Conservation (phyloP, 2,113 vertebrate genomes). For the Romanogobio albipinnatus region DNA sequence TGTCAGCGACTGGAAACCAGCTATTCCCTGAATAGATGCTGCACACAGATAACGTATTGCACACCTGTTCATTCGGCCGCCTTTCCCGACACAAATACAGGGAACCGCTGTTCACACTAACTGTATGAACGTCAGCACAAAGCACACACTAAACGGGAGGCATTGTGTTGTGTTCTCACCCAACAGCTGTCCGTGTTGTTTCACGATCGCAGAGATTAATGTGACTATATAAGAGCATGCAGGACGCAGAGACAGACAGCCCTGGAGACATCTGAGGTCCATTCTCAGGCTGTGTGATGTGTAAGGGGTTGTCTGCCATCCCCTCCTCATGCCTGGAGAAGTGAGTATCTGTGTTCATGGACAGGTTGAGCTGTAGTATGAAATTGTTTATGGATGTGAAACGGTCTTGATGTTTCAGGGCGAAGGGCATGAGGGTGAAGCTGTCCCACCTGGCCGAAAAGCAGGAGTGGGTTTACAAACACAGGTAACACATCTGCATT, state of each 20-base stretch:
- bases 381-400: conserved; percentile 13
- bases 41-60: not conserved
- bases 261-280: not conserved
- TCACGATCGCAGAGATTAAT: conserved; percentile 48
- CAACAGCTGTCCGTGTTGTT: conserved; percentile 37
- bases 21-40: not conserved
- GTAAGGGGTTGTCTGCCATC: conserved; percentile 71
- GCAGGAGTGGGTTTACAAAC: conserved; percentile 63
- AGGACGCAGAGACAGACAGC: not conserved
- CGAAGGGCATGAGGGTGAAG: conserved; percentile 74
- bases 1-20: not conserved
- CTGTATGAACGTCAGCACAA: not conserved
- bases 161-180: conserved; percentile 1
- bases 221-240: conserved; percentile 60
- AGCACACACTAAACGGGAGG: not conserved
- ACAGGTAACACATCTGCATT: conserved; percentile 60
- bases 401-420: conserved; percentile 65
- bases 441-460: conserved; percentile 70
- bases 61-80: conserved; percentile 43
- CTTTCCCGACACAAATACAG: not conserved
- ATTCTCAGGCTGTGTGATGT: conserved; percentile 61
- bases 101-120: not conserved
- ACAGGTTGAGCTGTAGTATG: not conserved
- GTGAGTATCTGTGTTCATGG: conserved; percentile 56
- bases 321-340: conserved; percentile 75